Percentiles rank a stretch among this genome's conserved stretches.
phyloP scores from a whole-genome alignment of 1,140 invertebrate species.

The Eueides isabella region DNA sequence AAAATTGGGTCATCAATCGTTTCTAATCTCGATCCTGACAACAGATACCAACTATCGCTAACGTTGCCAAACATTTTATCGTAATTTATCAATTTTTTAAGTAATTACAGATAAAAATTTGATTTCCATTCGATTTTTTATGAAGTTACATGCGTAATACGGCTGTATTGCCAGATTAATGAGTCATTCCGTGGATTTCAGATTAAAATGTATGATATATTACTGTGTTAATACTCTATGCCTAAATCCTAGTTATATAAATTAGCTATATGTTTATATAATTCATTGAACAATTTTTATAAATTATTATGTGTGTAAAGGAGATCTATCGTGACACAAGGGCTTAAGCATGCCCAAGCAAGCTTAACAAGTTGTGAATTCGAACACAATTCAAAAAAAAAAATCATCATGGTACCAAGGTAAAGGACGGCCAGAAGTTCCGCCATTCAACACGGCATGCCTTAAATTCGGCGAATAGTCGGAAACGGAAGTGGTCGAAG shows the following conservation, averaged over 20 bases:
- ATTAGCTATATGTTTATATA: not conserved
- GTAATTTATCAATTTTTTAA: slow-evolving; percentile 39
- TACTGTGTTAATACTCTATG: not conserved
- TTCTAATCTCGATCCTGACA: slow-evolving; percentile 40
- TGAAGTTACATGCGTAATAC: slow-evolving; percentile 46
- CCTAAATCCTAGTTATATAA: not conserved
- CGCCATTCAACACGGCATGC: too few relatives aligned
- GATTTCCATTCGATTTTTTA: slow-evolving; percentile 34
- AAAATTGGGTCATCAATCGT: slow-evolving; percentile 37
- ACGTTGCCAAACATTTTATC: slow-evolving; percentile 36
- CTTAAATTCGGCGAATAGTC: too few relatives aligned
- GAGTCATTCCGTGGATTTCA: slow-evolving; percentile 38
- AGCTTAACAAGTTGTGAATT: too few relatives aligned
- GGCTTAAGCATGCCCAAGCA: too few relatives aligned
- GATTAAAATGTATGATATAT: slow-evolving; percentile 27
- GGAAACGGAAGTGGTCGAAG: too few relatives aligned
- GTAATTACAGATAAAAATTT: slow-evolving; percentile 42
- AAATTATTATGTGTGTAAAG: too few relatives aligned
- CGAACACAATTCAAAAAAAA: too few relatives aligned
- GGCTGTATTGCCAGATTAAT: slow-evolving; percentile 46
- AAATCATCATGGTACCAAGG: too few relatives aligned
- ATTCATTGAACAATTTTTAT: too few relatives aligned
- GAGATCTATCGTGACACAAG: too few relatives aligned
- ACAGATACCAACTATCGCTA: slow-evolving; percentile 33
- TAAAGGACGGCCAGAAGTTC: too few relatives aligned